phyloP scores from a whole-genome alignment of 2,888 invertebrate genomes.

The Ennomos quercinarius region DNA sequence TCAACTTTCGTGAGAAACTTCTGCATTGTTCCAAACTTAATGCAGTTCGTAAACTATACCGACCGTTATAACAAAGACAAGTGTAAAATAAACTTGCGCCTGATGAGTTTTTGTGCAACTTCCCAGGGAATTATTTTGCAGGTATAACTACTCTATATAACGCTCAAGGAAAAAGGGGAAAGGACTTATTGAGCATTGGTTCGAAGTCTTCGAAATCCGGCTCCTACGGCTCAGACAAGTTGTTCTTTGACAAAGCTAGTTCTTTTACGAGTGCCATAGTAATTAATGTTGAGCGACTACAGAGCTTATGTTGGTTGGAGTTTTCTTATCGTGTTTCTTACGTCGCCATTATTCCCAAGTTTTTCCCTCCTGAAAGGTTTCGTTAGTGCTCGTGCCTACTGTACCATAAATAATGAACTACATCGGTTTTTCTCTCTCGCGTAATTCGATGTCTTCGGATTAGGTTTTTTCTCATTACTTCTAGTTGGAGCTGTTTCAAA shows the following conservation, averaged over 20 bases:
- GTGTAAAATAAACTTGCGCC: conserved; percentile 60
- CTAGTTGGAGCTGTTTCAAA: conserved; percentile 35
- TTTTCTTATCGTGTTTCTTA: conserved; percentile 63
- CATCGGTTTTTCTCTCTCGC: conserved; percentile 45
- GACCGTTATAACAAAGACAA: conserved; percentile 57
- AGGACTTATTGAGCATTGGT: conserved; percentile 44
- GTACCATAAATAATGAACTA: conserved; percentile 55
- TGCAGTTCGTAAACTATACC: conserved; percentile 54
- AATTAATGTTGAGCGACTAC: conserved; percentile 72
- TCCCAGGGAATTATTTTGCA: conserved; percentile 56
- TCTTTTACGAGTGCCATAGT: conserved; percentile 61
- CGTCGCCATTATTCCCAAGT: conserved; percentile 57
- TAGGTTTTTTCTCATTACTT: conserved; percentile 43
- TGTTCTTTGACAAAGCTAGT: conserved; percentile 65
- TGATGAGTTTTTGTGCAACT: conserved; percentile 55
- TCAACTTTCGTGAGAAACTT: conserved; percentile 60
- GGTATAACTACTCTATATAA: conserved; percentile 49
- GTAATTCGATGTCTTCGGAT: conserved; percentile 47
- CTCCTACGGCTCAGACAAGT: conserved; percentile 52
- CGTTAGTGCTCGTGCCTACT: conserved; percentile 41
- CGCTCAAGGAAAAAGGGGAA: conserved; percentile 50
- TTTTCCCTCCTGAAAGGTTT: conserved; percentile 50
- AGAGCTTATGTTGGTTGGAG: conserved; percentile 53
- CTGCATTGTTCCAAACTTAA: conserved; percentile 55
- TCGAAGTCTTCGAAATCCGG: conserved; percentile 35